phyloP scores from a whole-genome alignment of 2,797 vertebrate genomes.

The Moxostoma hubbsi region DNA sequence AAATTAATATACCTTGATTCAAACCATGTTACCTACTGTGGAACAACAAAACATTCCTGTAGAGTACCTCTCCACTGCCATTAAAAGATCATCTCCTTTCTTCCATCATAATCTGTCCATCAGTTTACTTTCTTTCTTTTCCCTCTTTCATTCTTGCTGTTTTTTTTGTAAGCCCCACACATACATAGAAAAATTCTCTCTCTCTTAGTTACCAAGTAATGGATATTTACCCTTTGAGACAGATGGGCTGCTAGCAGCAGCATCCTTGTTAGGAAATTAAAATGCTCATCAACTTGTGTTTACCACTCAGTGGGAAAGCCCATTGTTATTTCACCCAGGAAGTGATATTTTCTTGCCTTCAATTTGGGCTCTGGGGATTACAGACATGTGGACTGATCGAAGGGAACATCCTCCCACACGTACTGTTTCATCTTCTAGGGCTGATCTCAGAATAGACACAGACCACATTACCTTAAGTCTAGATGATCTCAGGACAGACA shows the following conservation, averaged over 20 bases:
- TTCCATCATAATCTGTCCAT: neutral
- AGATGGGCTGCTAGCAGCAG: constrained; percentile 89
- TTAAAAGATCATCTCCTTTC: constrained; percentile 30
- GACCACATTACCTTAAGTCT: neutral
- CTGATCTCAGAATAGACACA: constrained; percentile 9
- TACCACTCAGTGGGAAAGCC: constrained; percentile 78
- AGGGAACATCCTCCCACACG: constrained; percentile 25
- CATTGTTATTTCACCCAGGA: constrained; percentile 64
- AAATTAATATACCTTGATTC: constrained; percentile 89
- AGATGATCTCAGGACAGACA: neutral
- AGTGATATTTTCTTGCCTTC: constrained; percentile 63
- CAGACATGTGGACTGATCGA: constrained; percentile 20
- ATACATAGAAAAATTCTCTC: constrained; percentile 36
- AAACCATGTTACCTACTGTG: constrained; percentile 83
- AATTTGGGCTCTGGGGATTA: constrained; percentile 12
- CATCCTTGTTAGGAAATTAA: constrained; percentile 90
- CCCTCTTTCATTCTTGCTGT: neutral
- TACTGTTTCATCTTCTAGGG: constrained; percentile 10
- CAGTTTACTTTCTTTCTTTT: neutral
- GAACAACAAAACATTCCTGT: constrained; percentile 60
- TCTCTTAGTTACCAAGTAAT: constrained; percentile 79
- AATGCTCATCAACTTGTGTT: constrained; percentile 88
- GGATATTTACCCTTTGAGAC: constrained; percentile 85
- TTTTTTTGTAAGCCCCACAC: neutral
- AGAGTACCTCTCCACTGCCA: constrained; percentile 1